Evolutionary conservation across 2,113 vertebrate species (phyloP).

Genomic region (Muntiacus reevesi): DNA sequence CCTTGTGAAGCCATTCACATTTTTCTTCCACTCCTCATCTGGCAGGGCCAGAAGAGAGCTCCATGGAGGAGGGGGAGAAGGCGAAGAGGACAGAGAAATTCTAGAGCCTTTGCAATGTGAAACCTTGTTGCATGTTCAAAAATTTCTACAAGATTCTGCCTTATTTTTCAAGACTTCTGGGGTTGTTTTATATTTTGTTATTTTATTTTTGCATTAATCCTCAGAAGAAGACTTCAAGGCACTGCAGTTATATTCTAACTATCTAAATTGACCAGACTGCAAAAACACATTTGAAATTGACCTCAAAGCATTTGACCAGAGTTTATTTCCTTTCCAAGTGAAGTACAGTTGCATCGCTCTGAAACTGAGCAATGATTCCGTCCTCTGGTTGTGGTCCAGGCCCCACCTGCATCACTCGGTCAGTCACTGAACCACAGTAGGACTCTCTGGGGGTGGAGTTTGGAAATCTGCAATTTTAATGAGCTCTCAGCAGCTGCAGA

Average conservation of each 20-base stretch:
- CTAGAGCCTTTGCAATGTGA: not conserved
- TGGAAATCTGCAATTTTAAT: not conserved
- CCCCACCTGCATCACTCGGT: not conserved
- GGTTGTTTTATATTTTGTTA: not conserved
- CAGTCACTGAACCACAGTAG: not conserved
- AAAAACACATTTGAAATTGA: not conserved
- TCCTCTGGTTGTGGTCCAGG: not conserved
- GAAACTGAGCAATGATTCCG: not conserved
- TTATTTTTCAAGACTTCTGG: not conserved
- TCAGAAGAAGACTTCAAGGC: not conserved
- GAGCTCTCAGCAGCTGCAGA: not conserved
- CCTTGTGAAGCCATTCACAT: not conserved
- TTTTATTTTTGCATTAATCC: not conserved
- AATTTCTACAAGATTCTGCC: not conserved
- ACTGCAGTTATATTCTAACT: not conserved
- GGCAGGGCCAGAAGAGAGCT: not conserved
- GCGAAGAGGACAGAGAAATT: not conserved
- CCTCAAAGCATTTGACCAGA: not conserved
- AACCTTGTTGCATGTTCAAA: not conserved
- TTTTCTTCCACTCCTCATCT: not conserved
- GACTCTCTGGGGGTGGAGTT: not conserved
- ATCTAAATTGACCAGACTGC: not conserved
- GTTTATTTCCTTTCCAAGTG: not conserved
- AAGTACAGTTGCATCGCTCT: not conserved
- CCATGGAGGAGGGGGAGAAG: not conserved